Base-by-base conservation (phyloP, 2,888 invertebrate genomes). In the Polydrusus tereticollis region DNA sequence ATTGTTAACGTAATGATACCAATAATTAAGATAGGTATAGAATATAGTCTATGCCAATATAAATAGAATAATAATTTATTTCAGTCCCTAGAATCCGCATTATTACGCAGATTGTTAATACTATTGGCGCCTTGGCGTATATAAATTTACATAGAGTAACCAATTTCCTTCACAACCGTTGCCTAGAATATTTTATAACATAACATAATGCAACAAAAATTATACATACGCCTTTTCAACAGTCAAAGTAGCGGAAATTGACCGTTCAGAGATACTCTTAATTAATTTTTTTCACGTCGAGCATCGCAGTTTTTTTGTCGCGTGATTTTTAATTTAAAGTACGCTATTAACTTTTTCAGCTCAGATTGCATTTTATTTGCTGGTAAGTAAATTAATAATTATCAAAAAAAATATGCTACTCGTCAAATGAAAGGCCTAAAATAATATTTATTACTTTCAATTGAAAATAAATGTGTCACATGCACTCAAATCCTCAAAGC, bases 211-310 rank as follows among this genome's bases (percentile, higher is more conserved):
- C 36, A 36, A 58, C 21, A 18, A 36, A 57, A 58, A 58, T 41
- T 57, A 29, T 29, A n/a, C n/a, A 36, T 58, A 58, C 41, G 58
- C 58, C 38, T 58, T 58, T 38, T 58, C 38, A 23, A 38, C 58
- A 36, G 21, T 36, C 5, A 10, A 36, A 58, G 14, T 38, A 58
- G 36, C 58, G 58, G 58, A 58, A 58, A 58, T 58, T 58, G 58
- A 58, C 58, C 58, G 58, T 58, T 58, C n/a, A 18, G 20, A 23
- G 21, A 50, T 50, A 5, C 26, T 23, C 14, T 58, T 58, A 36
- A 58, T 58, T 36, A 58, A 58, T 58, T 58, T 58, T 58, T 21
- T 58, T 41, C 58, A 58, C 58, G 58, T 58, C n/a, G n/a, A 26
- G 50, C 6, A 18, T 23, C 23, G 47, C 47, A 26, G 23, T 26